Evolutionary conservation across 2,888 invertebrate species (phyloP), one percentile per base, ranked within the genome.

Genomic region (Ferrisia virgata): DNA sequence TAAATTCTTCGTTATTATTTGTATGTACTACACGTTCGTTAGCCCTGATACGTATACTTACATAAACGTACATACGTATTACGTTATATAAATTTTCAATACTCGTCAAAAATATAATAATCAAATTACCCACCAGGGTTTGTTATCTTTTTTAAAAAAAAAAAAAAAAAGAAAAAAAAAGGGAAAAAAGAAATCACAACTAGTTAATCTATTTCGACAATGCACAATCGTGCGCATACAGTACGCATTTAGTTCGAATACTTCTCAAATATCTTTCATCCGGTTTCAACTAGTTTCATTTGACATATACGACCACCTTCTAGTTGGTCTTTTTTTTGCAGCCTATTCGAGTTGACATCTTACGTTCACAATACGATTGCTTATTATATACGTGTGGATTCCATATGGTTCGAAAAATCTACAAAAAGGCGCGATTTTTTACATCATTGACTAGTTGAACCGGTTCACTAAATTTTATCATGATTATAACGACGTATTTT

Each of bases 211-310:
- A 15, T 15, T 28, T 64, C 64, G 53, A 53, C 53, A 53, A 53
- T 53, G 53, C 53, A 53, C 53, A 53, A 53, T 22, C 53, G 53
- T 53, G 53, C 53, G n/a, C 39, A 39, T 39, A 25, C 15, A 15
- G 13, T 13, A 64, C 15, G 1, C 28, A 28, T 64, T 64, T 28
- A 28, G 13, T 15, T n/a, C 64, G 31, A 64, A 64, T 11, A 15
- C 64, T 64, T 64, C 64, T 64, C 64, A 64, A 64, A 64, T 64
- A 64, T 64, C 64, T 13, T 28, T 64, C 64, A 64, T 64, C 64
- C 64, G 64, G 64, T 64, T 64, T 5, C 31, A 28, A 28, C 64
- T 31, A 64, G 64, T 64, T 28, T 28, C 15, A 13, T 4, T 28
- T 15, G 31, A 28, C 25, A 64, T 28, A 28, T 28, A 28, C 28